These are phyloP conservation scores for Tetropium fuscum DNA, from an alignment of 2,888 invertebrate species.

Conservation along the genomic window DNA sequence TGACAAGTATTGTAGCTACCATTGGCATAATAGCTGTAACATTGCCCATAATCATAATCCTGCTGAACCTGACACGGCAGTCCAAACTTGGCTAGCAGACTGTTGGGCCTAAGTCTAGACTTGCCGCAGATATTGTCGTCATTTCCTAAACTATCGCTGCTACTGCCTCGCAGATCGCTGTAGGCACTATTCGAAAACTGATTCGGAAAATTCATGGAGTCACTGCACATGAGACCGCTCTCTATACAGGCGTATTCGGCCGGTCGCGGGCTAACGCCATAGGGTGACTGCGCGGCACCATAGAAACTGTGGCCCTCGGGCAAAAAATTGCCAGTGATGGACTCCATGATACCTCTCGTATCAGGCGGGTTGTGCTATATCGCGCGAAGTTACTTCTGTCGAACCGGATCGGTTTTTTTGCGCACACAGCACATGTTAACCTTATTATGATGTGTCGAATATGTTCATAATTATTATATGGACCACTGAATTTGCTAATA, in stretches of 20 bases:
- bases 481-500: conserved; percentile 9
- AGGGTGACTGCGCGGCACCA: background rate
- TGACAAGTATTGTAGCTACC: conserved; percentile 73
- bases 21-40: conserved; percentile 73
- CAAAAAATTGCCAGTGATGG: background rate
- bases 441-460: background rate
- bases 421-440: conserved; percentile 1
- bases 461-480: background rate
- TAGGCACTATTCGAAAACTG: background rate
- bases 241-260: background rate
- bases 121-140: background rate
- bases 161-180: background rate
- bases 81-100: conserved; percentile 52
- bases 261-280: background rate
- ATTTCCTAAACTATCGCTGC: background rate
- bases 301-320: background rate
- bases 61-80: conserved; percentile 51
- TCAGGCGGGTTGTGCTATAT: no score
- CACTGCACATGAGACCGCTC: background rate
- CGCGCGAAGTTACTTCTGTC: no score
- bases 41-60: conserved; percentile 75
- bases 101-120: conserved; percentile 42
- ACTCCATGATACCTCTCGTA: conserved; percentile 11
- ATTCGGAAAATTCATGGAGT: background rate
- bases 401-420: background rate